Conservation (phyloP, 2,113 vertebrate species). For the Thalassarche chlororhynchos region DNA sequence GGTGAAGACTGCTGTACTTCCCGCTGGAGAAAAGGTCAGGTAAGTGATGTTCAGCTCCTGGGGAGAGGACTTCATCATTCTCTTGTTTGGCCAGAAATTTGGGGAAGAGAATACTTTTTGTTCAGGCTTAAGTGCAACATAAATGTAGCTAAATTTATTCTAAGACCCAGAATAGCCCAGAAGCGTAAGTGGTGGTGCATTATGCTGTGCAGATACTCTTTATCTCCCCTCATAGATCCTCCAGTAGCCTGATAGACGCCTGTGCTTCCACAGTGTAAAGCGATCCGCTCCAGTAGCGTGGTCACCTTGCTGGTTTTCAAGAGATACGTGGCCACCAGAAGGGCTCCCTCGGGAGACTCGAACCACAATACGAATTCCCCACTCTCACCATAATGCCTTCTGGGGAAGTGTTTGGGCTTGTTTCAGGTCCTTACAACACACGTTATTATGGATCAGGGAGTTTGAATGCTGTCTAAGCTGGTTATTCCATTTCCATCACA, state of each 20-base stretch:
- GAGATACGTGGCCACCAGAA: not conserved
- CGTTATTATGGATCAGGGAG: accelerated
- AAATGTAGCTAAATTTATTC: not conserved
- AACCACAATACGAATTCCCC: not conserved
- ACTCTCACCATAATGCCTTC: accelerated
- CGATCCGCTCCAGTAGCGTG: accelerated
- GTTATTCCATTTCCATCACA: not conserved
- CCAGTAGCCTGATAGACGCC: not conserved
- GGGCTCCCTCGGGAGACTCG: accelerated
- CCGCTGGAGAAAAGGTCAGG: not conserved
- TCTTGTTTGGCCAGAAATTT: not conserved
- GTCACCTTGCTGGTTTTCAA: not conserved
- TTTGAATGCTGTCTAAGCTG: not conserved
- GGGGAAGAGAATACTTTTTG: not conserved
- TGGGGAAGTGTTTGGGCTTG: not conserved
- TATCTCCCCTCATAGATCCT: not conserved
- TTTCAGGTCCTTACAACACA: not conserved
- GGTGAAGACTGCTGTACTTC: not conserved
- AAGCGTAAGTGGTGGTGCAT: not conserved
- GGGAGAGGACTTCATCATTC: not conserved
- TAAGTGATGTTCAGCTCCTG: not conserved
- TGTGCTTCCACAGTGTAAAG: not conserved
- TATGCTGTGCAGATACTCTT: not conserved
- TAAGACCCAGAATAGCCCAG: not conserved
- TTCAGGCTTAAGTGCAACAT: not conserved